Evolutionary conservation across 2,888 invertebrate genomes (phyloP).

Genomic region (Dolichopus griseipennis): DNA sequence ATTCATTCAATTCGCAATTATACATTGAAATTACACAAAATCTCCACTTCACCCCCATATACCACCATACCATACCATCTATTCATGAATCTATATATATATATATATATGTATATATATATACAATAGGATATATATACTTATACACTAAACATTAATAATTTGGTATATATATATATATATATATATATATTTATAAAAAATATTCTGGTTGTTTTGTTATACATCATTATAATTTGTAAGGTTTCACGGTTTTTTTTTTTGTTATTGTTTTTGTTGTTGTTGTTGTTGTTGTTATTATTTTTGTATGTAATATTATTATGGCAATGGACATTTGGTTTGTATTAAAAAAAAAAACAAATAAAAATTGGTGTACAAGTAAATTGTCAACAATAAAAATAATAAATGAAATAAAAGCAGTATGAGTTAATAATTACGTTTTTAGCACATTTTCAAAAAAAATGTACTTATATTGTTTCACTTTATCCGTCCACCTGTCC

Average conservation of each 20-base stretch:
- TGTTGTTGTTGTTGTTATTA: neutral
- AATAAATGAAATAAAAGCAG: neutral
- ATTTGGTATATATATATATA: no score
- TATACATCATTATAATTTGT: neutral
- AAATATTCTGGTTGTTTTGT: neutral
- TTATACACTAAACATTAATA: no score
- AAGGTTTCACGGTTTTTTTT: neutral
- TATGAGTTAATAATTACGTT: neutral
- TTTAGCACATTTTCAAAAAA: neutral
- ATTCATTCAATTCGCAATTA: no score
- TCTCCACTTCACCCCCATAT: no score
- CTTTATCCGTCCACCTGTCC: no score
- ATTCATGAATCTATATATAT: no score
- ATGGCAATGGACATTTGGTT: neutral
- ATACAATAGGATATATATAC: no score
- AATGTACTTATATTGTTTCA: no score
- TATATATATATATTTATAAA: neutral
- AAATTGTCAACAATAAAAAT: neutral
- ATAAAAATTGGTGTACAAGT: neutral
- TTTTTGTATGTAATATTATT: no score
- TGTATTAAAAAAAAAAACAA: no score
- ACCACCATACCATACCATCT: neutral
- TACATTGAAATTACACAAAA: no score
- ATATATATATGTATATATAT: neutral
- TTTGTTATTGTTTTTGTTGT: neutral